A percentile compares a stretch with the other conserved stretches of the same genome.
Conservation (phyloP, 2,888 invertebrate species). For the Acanthoscelides obtectus region DNA sequence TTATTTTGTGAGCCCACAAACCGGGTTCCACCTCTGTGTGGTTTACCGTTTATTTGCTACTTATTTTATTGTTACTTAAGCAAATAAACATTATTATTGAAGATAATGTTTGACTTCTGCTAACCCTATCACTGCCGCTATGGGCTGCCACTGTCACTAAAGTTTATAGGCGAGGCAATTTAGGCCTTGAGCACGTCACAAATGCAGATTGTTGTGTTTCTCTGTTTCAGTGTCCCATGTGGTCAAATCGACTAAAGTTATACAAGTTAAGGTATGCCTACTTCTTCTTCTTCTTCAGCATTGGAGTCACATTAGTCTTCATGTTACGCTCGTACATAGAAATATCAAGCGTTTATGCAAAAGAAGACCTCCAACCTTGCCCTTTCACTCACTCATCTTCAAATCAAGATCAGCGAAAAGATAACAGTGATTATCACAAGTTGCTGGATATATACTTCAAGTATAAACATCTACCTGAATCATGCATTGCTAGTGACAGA, state of each 20-base stretch:
- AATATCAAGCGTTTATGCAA: background rate
- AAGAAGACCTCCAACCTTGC: background rate
- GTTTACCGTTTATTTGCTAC: too few species aligned
- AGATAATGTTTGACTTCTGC: too few species aligned
- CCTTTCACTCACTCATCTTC: background rate
- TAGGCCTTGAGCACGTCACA: too few species aligned
- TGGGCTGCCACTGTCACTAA: too few species aligned
- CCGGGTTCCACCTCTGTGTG: too few species aligned
- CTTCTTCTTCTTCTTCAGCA: background rate
- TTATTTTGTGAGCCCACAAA: too few species aligned
- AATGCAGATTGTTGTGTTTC: too few species aligned
- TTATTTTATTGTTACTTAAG: too few species aligned
- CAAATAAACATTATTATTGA: too few species aligned
- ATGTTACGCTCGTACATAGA: background rate
- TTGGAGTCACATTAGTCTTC: background rate
- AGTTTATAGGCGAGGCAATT: too few species aligned
- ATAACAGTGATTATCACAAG: background rate
- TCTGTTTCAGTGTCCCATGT: background rate
- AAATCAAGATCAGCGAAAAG: background rate
- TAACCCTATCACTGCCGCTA: too few species aligned
- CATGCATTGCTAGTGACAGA: background rate
- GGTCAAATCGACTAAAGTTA: background rate
- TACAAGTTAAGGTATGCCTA: background rate
- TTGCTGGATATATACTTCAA: background rate
- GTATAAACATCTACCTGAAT: background rate